Evolutionary conservation across 2,797 vertebrate species (phyloP).

Genomic region (Zenarchopterus dispar): DNA sequence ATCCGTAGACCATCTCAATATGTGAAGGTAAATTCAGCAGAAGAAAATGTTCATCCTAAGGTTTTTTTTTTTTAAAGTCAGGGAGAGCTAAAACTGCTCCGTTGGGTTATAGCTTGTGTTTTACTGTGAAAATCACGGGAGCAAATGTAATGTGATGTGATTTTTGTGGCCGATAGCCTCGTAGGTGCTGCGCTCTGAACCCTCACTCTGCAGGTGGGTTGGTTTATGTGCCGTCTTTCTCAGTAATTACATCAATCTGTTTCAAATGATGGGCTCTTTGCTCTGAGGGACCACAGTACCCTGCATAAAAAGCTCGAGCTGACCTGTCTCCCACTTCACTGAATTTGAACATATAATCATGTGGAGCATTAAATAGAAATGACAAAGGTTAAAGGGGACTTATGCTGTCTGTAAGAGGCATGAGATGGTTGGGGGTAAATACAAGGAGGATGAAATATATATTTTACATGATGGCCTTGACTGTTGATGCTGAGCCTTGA

Average conservation of each 20-base stretch:
- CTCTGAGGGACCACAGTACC: conserved; percentile 27
- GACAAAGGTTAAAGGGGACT: conserved; percentile 55
- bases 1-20: too few species aligned
- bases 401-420: background rate
- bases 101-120: conserved; percentile 1
- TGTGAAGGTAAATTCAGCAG: too few species aligned
- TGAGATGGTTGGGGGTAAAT: background rate
- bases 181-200: conserved; percentile 3
- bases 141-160: background rate
- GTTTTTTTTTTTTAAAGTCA: background rate
- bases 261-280: conserved; percentile 39
- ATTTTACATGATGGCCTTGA: background rate
- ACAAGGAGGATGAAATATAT: background rate
- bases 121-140: background rate
- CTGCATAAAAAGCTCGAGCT: conserved; percentile 41
- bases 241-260: conserved; percentile 30
- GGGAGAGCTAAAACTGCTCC: background rate
- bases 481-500: conserved; percentile 1
- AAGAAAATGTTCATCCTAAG: too few species aligned
- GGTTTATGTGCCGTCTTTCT: conserved; percentile 8
- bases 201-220: conserved; percentile 33
- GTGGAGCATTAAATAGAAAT: conserved; percentile 40
- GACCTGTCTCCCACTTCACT: conserved; percentile 18
- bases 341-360: conserved; percentile 14
- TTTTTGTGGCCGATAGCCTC: conserved; percentile 11